Evolutionary conservation across 2,888 invertebrate species (phyloP), one percentile per base, ranked within the genome.

Genomic region (Trichogramma evanescens): DNA sequence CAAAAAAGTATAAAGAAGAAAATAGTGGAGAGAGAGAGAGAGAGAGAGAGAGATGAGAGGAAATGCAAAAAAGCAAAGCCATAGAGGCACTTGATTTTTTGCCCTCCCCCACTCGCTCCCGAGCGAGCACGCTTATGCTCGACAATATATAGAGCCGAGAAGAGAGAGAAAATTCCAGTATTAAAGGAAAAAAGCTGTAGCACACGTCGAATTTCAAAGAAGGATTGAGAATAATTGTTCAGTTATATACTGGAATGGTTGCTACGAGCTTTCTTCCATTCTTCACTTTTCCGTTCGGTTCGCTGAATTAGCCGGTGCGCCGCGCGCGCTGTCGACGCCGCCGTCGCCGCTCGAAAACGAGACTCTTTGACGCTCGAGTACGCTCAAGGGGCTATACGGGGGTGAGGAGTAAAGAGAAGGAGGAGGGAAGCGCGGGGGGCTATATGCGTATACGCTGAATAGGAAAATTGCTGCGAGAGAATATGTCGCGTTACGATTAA

Each of bases 401-500:
- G 52, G 52, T 40, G 61, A 40, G 58, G 58, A 40, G 13, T 49
- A 38, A 8, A 44, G 49, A 40, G 49, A 26, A 26, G 26, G 26
- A 53, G 43, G 42, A 48, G 44, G 56, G 42, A 43, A 55, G 44
- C 10, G 56, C 7, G 43, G 39, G 13, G n/a, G 46, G 46, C 13
- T 48, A 6, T n/a, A 26, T 43, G 38, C 44, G 44, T 7, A 26
- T 26, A 26, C 26, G 26, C 26, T 26, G 26, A 26, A n/a, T 46
- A 38, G 5, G 9, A 52, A 56, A 59, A 57, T 61, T 59, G 59
- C 59, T 46, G 59, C 42, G 62, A 52, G 26, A 26, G 65, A 65
- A 64, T 66, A 66, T 64, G 63, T 65, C 65, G 65, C 65, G 65
- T 63, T 63, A 58, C 65, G 64, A 67, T 69, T 66, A 68, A 69